A percentile compares a stretch with the other conserved stretches of the same genome.
phyloP scores from a whole-genome alignment of 2,113 vertebrate genomes.

The Peromyscus californicus region DNA sequence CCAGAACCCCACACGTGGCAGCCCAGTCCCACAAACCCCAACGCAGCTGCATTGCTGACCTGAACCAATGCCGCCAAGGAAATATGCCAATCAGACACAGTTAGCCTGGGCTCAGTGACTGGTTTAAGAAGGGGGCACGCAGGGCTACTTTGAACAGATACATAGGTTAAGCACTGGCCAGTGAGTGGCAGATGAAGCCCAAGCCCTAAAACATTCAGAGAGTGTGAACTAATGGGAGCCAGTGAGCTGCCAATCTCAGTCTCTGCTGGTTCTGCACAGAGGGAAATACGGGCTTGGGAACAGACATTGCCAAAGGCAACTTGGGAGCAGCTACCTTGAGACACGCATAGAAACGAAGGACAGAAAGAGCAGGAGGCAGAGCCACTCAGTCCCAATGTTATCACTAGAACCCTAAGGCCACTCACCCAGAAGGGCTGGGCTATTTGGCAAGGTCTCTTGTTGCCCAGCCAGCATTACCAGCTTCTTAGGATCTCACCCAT shows the following conservation, averaged over 20 bases:
- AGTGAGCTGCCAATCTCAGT: not conserved
- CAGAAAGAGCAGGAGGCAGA: not conserved
- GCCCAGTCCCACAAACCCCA: not conserved
- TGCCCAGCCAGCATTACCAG: not conserved
- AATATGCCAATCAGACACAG: not conserved
- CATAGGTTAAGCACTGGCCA: not conserved
- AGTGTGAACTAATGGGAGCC: not conserved
- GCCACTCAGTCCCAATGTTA: rapidly evolving
- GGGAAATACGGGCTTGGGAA: rapidly evolving
- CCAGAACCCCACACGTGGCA: not conserved
- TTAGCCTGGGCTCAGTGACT: rapidly evolving
- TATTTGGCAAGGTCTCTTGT: not conserved
- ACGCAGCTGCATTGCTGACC: not conserved
- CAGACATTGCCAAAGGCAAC: not conserved
- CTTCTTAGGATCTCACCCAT: too few relatives aligned
- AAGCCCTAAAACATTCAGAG: not conserved
- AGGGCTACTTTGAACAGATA: not conserved
- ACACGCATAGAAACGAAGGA: not conserved
- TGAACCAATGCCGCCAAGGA: rapidly evolving
- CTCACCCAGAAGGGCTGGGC: not conserved
- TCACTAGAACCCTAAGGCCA: not conserved
- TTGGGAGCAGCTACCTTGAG: not conserved
- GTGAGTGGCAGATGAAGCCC: not conserved
- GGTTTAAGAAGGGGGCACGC: rapidly evolving
- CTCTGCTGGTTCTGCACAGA: not conserved